Base-by-base conservation (phyloP, 2,888 invertebrate species). In the Perithous albicinctus region DNA sequence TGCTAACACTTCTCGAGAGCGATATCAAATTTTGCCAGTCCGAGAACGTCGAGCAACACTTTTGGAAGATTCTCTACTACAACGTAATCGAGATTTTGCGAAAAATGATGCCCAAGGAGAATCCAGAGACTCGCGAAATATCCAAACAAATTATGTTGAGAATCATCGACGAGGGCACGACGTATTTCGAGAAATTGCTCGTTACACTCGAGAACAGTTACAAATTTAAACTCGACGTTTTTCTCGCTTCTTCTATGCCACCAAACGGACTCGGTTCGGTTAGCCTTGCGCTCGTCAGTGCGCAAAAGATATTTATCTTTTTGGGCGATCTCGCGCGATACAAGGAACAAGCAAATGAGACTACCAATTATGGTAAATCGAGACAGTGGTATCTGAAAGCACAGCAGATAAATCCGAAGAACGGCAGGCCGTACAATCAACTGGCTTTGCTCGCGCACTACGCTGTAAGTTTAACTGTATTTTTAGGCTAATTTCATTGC, bases 391-490 rank as follows among this genome's bases (percentile, higher is more conserved):
- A 99, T 92, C 95, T 97, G 81, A 98, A 97, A 93, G 98, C 99
- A 10, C 97, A 98, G 91, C 97, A 97, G 93, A 95, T 99, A 51
- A 97, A 98, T 93, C 98, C 99, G 7, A 97, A 98, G 93, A 98
- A 98, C 94, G 99, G 99, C 67, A 95, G 97, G 85, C 98, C 99
- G 0, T 99, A 99, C 92, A 98, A 99, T 93, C 99, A 99, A 92
- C 93, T 99, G 87, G 99, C 98, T 26, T 95, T 99, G 87, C 94
- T 99, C 89, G 97, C 99, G 1, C 95, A 97, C 86, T 96, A 96
- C 91, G 95, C 96, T 75, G 96, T 96, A 93, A 94, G 95, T 95
- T 20, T 7, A n/a, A 41, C 43, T 51, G 32, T 18, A 23, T 61
- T 18, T 35, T 63, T 46, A 29, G n/a, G 73, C 56, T 3, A 43